Evolutionary conservation across 2,797 vertebrate genomes (phyloP).

Genomic region (Melopsittacus undulatus): DNA sequence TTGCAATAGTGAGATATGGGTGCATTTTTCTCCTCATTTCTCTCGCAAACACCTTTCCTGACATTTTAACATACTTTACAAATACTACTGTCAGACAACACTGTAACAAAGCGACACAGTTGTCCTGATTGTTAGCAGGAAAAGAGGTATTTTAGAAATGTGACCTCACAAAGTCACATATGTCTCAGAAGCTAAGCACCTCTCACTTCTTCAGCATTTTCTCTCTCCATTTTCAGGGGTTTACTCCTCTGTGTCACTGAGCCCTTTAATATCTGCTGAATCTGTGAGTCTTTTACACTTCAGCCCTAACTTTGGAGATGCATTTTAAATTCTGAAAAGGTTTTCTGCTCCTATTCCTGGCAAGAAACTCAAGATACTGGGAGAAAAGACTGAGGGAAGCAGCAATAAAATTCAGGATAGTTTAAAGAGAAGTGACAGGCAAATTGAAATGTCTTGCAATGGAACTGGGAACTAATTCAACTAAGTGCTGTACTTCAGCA

Average conservation of each 20-base stretch:
- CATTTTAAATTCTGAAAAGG: neutral
- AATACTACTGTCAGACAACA: neutral
- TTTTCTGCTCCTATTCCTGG: neutral
- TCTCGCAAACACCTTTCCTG: neutral
- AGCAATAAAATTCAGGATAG: neutral
- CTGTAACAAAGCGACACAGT: neutral
- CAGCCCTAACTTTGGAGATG: neutral
- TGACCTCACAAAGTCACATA: neutral
- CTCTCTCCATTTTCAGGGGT: neutral
- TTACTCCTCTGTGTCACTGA: neutral
- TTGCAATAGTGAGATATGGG: neutral
- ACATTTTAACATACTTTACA: neutral
- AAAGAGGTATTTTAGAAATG: neutral
- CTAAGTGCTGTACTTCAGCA: neutral
- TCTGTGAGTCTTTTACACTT: neutral
- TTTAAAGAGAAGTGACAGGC: constrained; percentile 15
- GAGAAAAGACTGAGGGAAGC: neutral
- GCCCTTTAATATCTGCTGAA: neutral
- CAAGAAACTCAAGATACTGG: neutral
- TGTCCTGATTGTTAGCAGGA: neutral
- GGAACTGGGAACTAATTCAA: neutral
- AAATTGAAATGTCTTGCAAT: neutral
- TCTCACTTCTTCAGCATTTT: rapidly evolving
- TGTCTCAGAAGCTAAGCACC: neutral
- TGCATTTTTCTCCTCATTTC: neutral